Base-by-base conservation (phyloP, 2,888 invertebrate genomes). In the Unio delphinus region DNA sequence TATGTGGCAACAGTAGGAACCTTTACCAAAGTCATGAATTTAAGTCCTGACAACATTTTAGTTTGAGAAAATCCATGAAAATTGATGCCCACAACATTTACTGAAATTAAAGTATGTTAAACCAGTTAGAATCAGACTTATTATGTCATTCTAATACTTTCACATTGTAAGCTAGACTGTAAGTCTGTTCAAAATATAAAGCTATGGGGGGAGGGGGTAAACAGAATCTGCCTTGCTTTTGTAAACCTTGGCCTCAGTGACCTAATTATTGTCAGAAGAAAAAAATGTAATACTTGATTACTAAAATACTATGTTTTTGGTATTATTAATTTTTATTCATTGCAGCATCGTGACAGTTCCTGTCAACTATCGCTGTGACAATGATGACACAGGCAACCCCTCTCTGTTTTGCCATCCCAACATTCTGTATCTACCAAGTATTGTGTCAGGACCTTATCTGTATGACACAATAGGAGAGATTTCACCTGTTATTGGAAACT, bases 351-450 rank as follows among this genome's bases (percentile, higher is more conserved):
- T 93, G 65, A 91, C 91, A 61, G 90, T 93, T 59, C 91, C 92
- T 0, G 85, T 93, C 55, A 90, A 93, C 4, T 90, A 92, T 76
- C 91, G 93, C n/a, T 86, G 91, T 79, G 92, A 92, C 78, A 89
- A 87, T 23, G 89, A 87, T 55, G 80, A 78, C 64, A 76, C 79
- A 45, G 81, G 80, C n/a, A 75, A 74, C 20, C 76, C 82, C 23
- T 74, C 79, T 56, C 77, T 90, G 45, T 91, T 93, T 80, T 92
- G 92, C 23, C 91, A 92, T 84, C 93, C 93, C 1, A 90, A 90
- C 75, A 83, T 93, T 63, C 82, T 93, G 56, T 91, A 91, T 80
- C 87, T 93, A 67, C 92, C 93, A 23, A 92, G 92, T 73, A 87
- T 90, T 64, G 87, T 93, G 65, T 88, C 90, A 63, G 92, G 92